Conservation (phyloP, 1,140 invertebrate genomes). For the Eufriesea mexicana region DNA sequence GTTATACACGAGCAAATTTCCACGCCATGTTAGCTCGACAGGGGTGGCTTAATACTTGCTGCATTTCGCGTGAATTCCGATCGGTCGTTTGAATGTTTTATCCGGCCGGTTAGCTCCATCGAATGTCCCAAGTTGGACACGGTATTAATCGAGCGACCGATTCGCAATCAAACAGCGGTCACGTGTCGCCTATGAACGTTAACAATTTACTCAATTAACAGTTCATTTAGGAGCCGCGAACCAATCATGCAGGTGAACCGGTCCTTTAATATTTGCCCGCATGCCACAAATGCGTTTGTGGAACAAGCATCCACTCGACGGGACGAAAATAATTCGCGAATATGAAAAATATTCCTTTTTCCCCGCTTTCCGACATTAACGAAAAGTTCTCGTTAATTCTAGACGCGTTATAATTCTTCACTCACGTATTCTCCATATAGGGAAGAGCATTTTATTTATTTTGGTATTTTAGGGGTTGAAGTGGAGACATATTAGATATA, state of each 20-base stretch:
- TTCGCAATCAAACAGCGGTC: slow-evolving; percentile 35
- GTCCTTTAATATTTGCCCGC: slow-evolving; percentile 22
- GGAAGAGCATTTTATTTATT: too few species aligned
- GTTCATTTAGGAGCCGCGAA: slow-evolving; percentile 19
- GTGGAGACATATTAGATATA: too few species aligned
- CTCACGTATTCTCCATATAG: too few species aligned
- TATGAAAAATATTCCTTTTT: not conserved
- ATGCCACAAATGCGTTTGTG: not conserved
- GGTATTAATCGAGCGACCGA: slow-evolving; percentile 39
- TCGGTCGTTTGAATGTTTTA: slow-evolving; percentile 37
- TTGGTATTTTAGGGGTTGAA: too few species aligned
- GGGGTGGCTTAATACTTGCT: not conserved
- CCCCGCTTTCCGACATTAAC: not conserved
- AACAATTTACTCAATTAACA: slow-evolving; percentile 44
- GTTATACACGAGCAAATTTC: not conserved
- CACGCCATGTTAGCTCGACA: not conserved
- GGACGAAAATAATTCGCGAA: not conserved
- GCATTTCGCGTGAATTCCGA: not conserved
- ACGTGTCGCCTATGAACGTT: not conserved
- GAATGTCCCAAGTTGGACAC: not conserved
- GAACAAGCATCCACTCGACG: too few species aligned
- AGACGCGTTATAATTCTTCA: too few species aligned
- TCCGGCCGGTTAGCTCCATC: slow-evolving; percentile 28
- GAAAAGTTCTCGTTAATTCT: too few species aligned
- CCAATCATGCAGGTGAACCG: not conserved